These are phyloP conservation scores for Lytechinus pictus DNA, from an alignment of 35 echinoderm and acorn worm genomes.

Conservation along the genomic window DNA sequence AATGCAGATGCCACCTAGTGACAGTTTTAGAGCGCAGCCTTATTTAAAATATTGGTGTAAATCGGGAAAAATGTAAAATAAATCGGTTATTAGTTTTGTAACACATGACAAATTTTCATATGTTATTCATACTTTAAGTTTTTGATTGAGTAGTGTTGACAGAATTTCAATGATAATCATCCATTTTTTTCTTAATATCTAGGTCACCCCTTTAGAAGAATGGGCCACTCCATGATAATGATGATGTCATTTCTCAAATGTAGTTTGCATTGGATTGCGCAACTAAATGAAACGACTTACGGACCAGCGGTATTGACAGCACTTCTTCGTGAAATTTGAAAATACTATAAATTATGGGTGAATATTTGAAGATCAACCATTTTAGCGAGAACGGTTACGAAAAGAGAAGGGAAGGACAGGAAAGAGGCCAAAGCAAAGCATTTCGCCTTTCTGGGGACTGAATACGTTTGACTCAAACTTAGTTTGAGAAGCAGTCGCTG, in stretches of 20 bases:
- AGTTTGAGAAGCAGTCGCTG: too few relatives aligned
- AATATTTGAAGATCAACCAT: background rate
- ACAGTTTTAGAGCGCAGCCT: too few relatives aligned
- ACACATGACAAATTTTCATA: too few relatives aligned
- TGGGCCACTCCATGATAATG: background rate
- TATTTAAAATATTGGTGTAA: too few relatives aligned
- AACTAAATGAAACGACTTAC: background rate
- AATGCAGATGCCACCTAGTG: too few relatives aligned
- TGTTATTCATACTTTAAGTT: too few relatives aligned
- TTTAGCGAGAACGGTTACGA: background rate
- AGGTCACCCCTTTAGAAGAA: background rate
- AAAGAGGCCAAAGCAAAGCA: background rate
- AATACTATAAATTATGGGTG: constrained; percentile 14
- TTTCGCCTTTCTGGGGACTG: background rate
- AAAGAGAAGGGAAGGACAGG: background rate
- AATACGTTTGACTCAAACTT: background rate
- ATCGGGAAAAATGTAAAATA: too few relatives aligned
- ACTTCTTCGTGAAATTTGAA: background rate
- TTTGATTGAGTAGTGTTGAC: too few relatives aligned
- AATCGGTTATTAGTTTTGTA: too few relatives aligned
- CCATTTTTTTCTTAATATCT: too few relatives aligned
- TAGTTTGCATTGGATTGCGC: background rate
- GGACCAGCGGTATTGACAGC: too few relatives aligned
- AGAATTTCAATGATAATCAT: too few relatives aligned
- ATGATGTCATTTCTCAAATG: background rate